Percentiles rank a stretch among this genome's conserved stretches.
phyloP scores from a whole-genome alignment of 2,888 invertebrate genomes.

The Philonicus albiceps region DNA sequence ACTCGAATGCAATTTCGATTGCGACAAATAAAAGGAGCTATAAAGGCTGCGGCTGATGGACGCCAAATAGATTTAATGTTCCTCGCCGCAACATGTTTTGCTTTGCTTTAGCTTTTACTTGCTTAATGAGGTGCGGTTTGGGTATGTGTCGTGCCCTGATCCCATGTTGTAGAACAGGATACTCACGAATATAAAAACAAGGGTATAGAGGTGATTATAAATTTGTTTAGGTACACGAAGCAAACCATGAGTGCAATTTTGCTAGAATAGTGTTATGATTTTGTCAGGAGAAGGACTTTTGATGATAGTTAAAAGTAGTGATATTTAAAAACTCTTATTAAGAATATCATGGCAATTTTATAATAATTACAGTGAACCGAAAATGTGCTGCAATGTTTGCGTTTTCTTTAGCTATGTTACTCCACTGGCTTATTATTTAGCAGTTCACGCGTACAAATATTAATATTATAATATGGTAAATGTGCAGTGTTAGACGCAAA shows the following conservation, averaged over 20 bases:
- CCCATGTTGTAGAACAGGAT: background rate
- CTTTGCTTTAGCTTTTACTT: background rate
- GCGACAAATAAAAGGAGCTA: background rate
- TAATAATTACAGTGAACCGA: too few species aligned
- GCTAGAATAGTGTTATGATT: background rate
- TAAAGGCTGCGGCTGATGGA: background rate
- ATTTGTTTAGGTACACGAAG: background rate
- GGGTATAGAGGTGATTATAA: background rate
- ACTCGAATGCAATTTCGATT: background rate
- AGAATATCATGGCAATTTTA: too few species aligned
- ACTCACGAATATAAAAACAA: background rate
- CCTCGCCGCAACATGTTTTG: background rate
- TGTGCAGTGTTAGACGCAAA: too few species aligned
- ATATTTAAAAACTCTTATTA: too few species aligned
- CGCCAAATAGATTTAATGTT: background rate
- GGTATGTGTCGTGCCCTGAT: background rate
- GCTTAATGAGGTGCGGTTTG: background rate
- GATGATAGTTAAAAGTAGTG: too few species aligned
- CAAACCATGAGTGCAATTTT: background rate
- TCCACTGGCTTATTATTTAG: too few species aligned
- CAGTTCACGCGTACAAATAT: too few species aligned
- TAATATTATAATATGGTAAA: too few species aligned
- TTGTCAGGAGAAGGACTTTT: background rate
- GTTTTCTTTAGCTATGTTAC: too few species aligned
- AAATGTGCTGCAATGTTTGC: too few species aligned